phyloP scores from a whole-genome alignment of 2,888 invertebrate species.

The Eupithecia subfuscata region DNA sequence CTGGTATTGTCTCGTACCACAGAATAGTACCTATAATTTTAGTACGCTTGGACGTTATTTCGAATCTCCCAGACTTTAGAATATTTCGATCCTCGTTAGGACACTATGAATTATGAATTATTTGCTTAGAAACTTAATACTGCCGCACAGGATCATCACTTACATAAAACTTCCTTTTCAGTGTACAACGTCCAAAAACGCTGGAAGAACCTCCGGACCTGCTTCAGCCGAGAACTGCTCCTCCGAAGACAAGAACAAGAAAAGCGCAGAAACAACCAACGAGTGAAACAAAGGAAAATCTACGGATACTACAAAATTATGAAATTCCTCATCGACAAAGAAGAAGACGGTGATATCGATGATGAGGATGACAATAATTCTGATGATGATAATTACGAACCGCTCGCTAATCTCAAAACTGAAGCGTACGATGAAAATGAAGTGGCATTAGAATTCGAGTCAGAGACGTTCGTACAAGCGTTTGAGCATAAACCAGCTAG shows the following conservation, averaged over 20 bases:
- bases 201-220: constrained; percentile 67
- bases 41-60: neutral
- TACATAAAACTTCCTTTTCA: constrained; percentile 12
- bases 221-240: constrained; percentile 62
- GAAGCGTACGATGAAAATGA: constrained; percentile 27
- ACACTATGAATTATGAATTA: neutral
- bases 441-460: constrained; percentile 17
- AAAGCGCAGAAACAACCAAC: constrained; percentile 47
- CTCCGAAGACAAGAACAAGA: constrained; percentile 55
- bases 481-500: constrained; percentile 21
- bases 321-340: constrained; percentile 50
- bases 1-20: neutral
- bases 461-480: constrained; percentile 20
- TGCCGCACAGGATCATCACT: neutral
- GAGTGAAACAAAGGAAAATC: constrained; percentile 54
- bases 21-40: too few relatives aligned
- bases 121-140: neutral
- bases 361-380: constrained; percentile 27
- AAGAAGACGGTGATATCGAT: constrained; percentile 24
- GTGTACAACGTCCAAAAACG: constrained; percentile 58
- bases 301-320: constrained; percentile 62
- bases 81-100: neutral
- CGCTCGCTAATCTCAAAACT: constrained; percentile 27
- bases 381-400: constrained; percentile 32
- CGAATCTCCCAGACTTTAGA: neutral